Percentiles rank a stretch among this genome's conserved stretches.
Conservation (phyloP, 2,888 invertebrate species). For the Orchestes rusci region DNA sequence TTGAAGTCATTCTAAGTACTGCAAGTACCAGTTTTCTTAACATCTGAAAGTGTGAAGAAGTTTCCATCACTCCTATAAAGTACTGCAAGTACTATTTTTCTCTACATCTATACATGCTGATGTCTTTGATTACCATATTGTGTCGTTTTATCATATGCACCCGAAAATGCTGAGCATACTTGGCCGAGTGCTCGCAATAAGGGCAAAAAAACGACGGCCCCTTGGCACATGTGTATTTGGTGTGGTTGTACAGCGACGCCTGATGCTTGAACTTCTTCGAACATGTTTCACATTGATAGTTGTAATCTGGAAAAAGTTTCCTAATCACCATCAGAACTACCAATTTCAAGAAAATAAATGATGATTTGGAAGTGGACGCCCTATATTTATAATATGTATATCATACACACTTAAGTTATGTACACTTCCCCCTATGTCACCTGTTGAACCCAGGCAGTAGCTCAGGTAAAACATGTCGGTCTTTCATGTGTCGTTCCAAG, state of each 20-base stretch:
- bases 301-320: slow-evolving; percentile 1
- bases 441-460: no score
- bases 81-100: no score
- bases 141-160: neutral
- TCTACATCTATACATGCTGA: no score
- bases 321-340: no score
- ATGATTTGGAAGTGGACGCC: no score
- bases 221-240: slow-evolving; percentile 53
- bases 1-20: no score
- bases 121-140: no score
- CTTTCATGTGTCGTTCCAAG: slow-evolving; percentile 63
- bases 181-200: slow-evolving; percentile 1
- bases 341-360: no score
- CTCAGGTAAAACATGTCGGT: no score
- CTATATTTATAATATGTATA: neutral
- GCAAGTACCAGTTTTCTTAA: no score
- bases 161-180: slow-evolving; percentile 3
- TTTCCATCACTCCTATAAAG: no score
- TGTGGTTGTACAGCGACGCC: slow-evolving; percentile 22
- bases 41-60: no score
- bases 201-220: slow-evolving; percentile 20
- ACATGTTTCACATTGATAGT: slow-evolving; percentile 8
- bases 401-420: neutral
- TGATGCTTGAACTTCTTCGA: slow-evolving; percentile 18
- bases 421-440: neutral